These are phyloP conservation scores for Scelioninae gen. 1 DNA, from an alignment of 2,888 invertebrate genomes.

Conservation along the genomic window DNA sequence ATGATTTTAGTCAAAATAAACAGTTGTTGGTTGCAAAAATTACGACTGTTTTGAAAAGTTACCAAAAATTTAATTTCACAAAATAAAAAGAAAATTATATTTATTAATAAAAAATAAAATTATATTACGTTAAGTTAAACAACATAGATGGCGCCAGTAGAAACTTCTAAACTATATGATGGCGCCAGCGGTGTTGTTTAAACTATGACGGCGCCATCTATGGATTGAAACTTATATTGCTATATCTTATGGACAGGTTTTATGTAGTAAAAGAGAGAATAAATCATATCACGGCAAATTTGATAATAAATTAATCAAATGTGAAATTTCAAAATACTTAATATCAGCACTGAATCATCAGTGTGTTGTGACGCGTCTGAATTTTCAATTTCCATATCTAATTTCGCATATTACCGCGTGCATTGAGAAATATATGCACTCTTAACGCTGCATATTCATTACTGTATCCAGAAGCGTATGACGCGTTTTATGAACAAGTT, in stretches of 20 bases:
- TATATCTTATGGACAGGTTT: background rate
- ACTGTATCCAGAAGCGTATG: constrained; percentile 35
- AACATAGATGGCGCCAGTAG: too few relatives aligned
- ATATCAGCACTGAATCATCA: constrained; percentile 17
- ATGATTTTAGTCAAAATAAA: too few relatives aligned
- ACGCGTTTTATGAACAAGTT: constrained; percentile 56
- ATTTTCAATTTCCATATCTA: constrained; percentile 44
- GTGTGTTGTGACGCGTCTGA: constrained; percentile 21
- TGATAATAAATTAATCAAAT: background rate
- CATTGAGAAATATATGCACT: constrained; percentile 37
- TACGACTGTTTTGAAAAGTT: too few relatives aligned
- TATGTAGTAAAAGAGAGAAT: background rate
- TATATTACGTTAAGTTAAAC: too few relatives aligned
- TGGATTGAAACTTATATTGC: too few relatives aligned
- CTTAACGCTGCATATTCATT: constrained; percentile 57
- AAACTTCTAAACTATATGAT: too few relatives aligned
- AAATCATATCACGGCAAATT: background rate
- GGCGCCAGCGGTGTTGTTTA: too few relatives aligned
- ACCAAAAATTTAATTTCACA: too few relatives aligned
- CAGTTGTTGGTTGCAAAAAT: too few relatives aligned
- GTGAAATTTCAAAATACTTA: constrained; percentile 12
- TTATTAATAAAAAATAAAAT: too few relatives aligned
- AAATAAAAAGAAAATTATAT: too few relatives aligned
- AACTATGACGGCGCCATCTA: too few relatives aligned
- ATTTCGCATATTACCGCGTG: constrained; percentile 15